Percentiles rank a stretch among this genome's conserved stretches.
These are phyloP conservation scores for Kuschelorhynchus macadamiae DNA, from an alignment of 2,888 invertebrate species.

Conservation along the genomic window DNA sequence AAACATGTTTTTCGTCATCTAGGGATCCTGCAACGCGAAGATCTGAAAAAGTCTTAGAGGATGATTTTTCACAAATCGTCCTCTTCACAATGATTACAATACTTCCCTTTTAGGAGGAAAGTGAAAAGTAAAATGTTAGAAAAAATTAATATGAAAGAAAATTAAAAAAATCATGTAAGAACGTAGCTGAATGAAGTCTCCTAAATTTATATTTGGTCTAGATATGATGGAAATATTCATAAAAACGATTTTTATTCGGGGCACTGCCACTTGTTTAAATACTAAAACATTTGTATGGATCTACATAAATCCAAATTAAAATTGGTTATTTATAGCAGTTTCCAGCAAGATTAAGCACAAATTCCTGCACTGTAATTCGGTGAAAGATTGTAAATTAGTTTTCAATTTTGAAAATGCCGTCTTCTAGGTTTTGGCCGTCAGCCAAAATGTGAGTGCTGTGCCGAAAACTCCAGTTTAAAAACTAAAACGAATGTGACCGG, in stretches of 20 bases:
- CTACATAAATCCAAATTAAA: conserved; percentile 14
- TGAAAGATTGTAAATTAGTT: conserved; percentile 37
- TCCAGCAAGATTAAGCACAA: conserved; percentile 15
- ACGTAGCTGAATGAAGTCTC: too few species aligned
- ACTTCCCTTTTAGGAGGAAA: too few species aligned
- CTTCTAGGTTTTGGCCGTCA: conserved; percentile 34
- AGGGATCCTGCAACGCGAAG: too few species aligned
- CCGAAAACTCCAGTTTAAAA: conserved; percentile 56
- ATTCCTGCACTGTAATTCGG: conserved; percentile 24
- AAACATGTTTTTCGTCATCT: too few species aligned
- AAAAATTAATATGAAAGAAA: too few species aligned
- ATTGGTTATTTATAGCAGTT: conserved; percentile 18
- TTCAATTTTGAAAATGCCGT: conserved; percentile 44
- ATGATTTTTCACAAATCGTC: too few species aligned
- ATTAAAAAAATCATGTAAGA: too few species aligned
- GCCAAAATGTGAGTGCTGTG: conserved; percentile 42
- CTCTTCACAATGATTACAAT: too few species aligned
- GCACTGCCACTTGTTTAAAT: conserved; percentile 15
- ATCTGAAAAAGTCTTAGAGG: too few species aligned
- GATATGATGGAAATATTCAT: too few species aligned
- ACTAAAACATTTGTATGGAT: conserved; percentile 7
- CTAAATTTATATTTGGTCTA: too few species aligned
- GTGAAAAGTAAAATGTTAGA: too few species aligned
- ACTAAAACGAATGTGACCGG: conserved; percentile 62
- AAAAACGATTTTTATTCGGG: conserved; percentile 6